Evolutionary conservation across 2,797 vertebrate genomes (phyloP).

Genomic region (Gastrophryne carolinensis): DNA sequence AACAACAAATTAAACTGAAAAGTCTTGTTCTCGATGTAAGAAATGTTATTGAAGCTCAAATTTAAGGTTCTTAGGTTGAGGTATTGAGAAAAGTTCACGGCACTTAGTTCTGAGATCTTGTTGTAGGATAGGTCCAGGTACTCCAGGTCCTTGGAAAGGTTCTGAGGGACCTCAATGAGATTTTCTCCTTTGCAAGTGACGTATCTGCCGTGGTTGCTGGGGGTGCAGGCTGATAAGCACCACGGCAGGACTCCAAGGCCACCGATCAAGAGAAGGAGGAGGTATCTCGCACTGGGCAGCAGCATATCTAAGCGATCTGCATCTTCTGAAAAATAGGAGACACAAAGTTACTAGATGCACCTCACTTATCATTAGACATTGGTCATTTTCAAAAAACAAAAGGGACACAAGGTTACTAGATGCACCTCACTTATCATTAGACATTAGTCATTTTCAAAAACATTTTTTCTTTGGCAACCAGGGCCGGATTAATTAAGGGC

Average conservation of each 20-base stretch:
- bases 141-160: conserved; percentile 64
- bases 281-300: fast-evolving
- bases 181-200: conserved; percentile 71
- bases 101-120: conserved; percentile 61
- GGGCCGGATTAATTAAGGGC: too few relatives aligned
- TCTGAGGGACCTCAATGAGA: conserved; percentile 65
- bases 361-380: too few relatives aligned
- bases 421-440: too few relatives aligned
- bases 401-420: background rate
- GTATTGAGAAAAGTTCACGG: conserved; percentile 62
- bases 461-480: too few relatives aligned
- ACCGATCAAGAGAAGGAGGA: background rate
- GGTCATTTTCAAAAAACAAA: conserved; percentile 4
- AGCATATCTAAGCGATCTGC: conserved; percentile 14
- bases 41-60: conserved; percentile 77
- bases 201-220: fast-evolving
- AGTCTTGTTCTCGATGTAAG: conserved; percentile 65
- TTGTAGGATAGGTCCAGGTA: conserved; percentile 79
- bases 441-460: conserved; percentile 22
- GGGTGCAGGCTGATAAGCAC: background rate
- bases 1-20: conserved; percentile 69
- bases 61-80: conserved; percentile 62
- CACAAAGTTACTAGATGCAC: background rate
- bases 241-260: background rate
- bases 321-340: background rate